Base-by-base conservation (phyloP, 2,113 vertebrate genomes). In the Chunga burmeisteri region DNA sequence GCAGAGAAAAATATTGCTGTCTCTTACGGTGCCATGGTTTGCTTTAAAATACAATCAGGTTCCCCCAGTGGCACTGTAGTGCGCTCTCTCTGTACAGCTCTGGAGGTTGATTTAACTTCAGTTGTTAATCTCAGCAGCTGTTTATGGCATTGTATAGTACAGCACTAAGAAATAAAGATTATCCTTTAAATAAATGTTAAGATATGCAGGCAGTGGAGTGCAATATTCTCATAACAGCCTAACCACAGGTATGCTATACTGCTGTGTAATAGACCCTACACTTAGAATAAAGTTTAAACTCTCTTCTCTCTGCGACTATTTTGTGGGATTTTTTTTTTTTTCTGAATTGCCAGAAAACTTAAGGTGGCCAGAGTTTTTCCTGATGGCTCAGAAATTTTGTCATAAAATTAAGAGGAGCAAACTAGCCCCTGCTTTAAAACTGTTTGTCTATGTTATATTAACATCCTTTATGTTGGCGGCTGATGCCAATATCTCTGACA, bases 131-230 rank as follows among this genome's bases (percentile, higher is more conserved):
- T 89, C 83, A 62, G 68, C 72, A 94, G 68, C 92, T 93, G 67
- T 84, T 95, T 93, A 88, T 86, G 71, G 30, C 34, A 72, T 85
- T 84, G 47, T 88, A 84, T 70, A 87, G 30, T 50, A 65, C 27
- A 95, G 65, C 47, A 4, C 1, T 65, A 92, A 89, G 91, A 96
- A 96, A 87, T 52, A 93, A 81, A 95, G 68, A 59, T 93, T 88
- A 91, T 93, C 44, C 30, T 30, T 96, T 95, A 92, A 94, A 92
- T 92, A 96, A 96, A 72, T 72, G 40, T 61, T 63, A 93, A 87
- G 83, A 75, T 86, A 87, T 85, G 68, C 83, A 90, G 50, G 62
- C 53, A 86, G 34, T 49, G 42, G 29, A 75, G 29, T 40, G 47
- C 30, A 67, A 30, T 81, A 67, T 81, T 58, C 86, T 95, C 65